Base-by-base conservation (phyloP, 2,797 vertebrate species). In the Coccyzus lansbergi region DNA sequence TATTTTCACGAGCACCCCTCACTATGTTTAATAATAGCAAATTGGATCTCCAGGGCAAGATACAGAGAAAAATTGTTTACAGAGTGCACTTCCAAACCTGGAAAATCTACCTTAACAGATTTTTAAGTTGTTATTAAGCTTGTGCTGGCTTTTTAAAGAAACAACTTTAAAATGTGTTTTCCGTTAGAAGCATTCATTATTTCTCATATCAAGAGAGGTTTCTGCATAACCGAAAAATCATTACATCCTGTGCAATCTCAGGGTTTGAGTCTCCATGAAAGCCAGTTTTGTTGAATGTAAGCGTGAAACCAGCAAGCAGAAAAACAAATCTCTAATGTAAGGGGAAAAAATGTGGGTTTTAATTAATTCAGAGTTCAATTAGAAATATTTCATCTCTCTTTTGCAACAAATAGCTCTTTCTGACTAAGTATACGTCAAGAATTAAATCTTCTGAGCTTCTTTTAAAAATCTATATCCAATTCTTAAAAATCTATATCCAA, bases 401-500 rank as follows among this genome's bases (percentile, higher is more conserved):
- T 55, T 76, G 48, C 80, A 91, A 95, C n/a, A 94, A 94, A 88
- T 79, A 83, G 49, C 24, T 92, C 15, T 52, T 90, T 82, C 69
- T n/a, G 55, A 64, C 62, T 58, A 51, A 92, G 58, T 15, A 82
- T 49, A 83, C 36, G 38, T 55, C 19, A 68, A 80, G 64, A 94
- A 95, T 81, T 77, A 88, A 64, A 90, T 74, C 19, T 89, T 46
- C 71, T 65, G 58, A 58, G 80, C 71, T 93, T 65, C 62, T 94
- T 93, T 44, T 15, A 49, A 93, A 96, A 96, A 96, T 96, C 95
- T 64, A 93, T 95, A 93, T 90, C 71, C 51, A 83, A 75, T 84
- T 93, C 83, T 77, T 53, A 40, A 94, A 96, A 96, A 97, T 97
- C 94, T 77, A 94, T 96, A 93, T 94, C 88, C 82, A 87, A 55